A percentile compares a stretch with the other conserved stretches of the same genome.
Conservation (phyloP, 1,140 invertebrate species). For the Neodiprion virginianus region DNA sequence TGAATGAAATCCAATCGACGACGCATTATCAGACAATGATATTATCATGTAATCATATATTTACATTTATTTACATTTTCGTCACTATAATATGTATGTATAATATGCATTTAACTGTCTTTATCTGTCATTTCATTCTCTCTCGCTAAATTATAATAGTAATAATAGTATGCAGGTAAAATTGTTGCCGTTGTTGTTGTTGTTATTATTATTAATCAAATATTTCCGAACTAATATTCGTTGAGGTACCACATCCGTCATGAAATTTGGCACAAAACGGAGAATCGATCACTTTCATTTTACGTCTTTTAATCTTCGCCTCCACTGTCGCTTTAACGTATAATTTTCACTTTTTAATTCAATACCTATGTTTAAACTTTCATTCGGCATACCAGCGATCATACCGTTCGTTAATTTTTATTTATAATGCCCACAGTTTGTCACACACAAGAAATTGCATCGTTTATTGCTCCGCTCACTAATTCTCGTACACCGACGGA, state of each 20-base stretch:
- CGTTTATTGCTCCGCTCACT: too few species aligned
- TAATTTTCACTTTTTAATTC: not conserved
- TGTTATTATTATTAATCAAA: too few species aligned
- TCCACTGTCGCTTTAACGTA: not conserved
- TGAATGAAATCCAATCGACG: not conserved
- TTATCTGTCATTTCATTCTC: conserved; percentile 5
- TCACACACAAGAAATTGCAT: too few species aligned
- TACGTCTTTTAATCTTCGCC: not conserved
- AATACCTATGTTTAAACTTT: not conserved
- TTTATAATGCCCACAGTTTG: not conserved
- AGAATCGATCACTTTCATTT: not conserved
- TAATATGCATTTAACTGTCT: not conserved
- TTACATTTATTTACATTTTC: not conserved
- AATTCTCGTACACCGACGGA: too few species aligned
- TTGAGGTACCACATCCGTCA: not conserved
- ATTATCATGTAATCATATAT: not conserved
- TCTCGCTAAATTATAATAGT: not conserved
- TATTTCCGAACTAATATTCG: not conserved
- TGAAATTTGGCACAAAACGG: conserved; percentile 5
- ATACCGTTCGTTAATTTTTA: not conserved
- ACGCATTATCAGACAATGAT: not conserved
- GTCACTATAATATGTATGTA: not conserved
- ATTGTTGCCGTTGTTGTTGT: too few species aligned
- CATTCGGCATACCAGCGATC: not conserved
- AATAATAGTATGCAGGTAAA: not conserved